These are phyloP conservation scores for Ceratitis capitata DNA, from an alignment of 1,140 invertebrate genomes.

Conservation along the genomic window DNA sequence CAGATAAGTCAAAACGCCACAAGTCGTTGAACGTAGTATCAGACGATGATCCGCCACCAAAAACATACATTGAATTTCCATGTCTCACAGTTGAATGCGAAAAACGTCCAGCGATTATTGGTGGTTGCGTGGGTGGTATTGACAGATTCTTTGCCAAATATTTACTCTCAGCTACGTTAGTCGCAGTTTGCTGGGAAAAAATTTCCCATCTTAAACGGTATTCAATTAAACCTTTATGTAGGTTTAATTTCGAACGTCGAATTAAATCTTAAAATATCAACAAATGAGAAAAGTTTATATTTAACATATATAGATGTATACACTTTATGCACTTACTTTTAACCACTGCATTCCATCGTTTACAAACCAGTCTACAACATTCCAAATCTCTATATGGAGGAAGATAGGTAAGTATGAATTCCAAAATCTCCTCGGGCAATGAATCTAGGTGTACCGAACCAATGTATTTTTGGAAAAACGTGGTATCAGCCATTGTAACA, in stretches of 20 bases:
- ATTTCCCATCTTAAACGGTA: conserved; percentile 60
- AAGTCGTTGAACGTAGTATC: conserved; percentile 97
- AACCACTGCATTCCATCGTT: conserved; percentile 82
- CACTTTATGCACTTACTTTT: conserved; percentile 75
- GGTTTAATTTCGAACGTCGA: conserved; percentile 57
- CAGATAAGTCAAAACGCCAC: conserved; percentile 91
- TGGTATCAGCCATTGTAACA: neutral
- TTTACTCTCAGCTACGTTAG: conserved; percentile 44
- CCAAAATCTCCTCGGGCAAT: conserved; percentile 91
- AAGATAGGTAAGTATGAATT: conserved; percentile 88
- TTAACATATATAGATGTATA: neutral
- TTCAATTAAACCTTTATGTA: conserved; percentile 59
- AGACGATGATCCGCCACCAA: conserved; percentile 94
- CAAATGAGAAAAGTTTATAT: neutral
- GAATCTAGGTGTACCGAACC: neutral
- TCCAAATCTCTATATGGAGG: conserved; percentile 91
- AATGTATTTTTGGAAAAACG: neutral
- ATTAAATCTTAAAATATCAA: conserved; percentile 53
- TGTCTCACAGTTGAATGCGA: conserved; percentile 89
- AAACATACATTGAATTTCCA: conserved; percentile 90
- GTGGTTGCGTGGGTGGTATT: conserved; percentile 46
- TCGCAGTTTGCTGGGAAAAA: conserved; percentile 52
- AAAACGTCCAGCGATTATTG: conserved; percentile 86
- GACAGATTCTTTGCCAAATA: conserved; percentile 18
- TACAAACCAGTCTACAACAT: conserved; percentile 84